These are phyloP conservation scores for Galago senegalensis DNA, from an alignment of 2,797 vertebrate species.

Conservation along the genomic window DNA sequence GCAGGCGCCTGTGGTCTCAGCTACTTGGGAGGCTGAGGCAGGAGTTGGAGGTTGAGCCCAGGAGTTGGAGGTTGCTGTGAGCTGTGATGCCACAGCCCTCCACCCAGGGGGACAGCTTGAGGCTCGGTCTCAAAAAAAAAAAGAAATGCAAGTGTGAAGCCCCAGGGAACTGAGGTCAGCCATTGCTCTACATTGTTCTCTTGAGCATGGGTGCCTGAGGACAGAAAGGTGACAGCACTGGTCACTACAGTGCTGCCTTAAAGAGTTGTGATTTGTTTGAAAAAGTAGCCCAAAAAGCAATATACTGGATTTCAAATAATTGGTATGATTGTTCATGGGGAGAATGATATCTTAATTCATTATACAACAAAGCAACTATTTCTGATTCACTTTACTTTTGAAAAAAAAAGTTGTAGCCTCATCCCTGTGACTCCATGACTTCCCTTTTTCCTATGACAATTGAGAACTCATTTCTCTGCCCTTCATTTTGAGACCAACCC, in stretches of 20 bases:
- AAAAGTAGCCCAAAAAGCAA: background rate
- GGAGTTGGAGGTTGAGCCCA: too few species aligned
- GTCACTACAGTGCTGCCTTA: background rate
- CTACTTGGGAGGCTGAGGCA: too few species aligned
- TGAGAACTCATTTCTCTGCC: constrained; percentile 62
- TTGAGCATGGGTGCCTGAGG: background rate
- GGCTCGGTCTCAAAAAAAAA: too few species aligned
- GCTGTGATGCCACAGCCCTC: too few species aligned
- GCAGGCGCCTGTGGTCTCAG: too few species aligned
- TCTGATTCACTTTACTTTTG: constrained; percentile 34
- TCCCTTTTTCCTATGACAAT: constrained; percentile 65
- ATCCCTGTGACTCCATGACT: constrained; percentile 57
- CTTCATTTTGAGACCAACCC: constrained; percentile 33
- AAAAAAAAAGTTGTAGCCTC: constrained; percentile 23
- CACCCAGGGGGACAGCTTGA: too few species aligned
- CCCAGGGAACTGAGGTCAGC: background rate
- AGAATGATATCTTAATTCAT: constrained; percentile 33
- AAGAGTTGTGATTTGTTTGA: background rate
- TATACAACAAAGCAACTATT: background rate
- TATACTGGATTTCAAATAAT: background rate
- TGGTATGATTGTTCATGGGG: background rate
- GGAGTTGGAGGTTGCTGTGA: too few species aligned
- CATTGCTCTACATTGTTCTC: background rate
- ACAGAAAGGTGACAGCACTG: background rate
- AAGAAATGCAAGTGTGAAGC: background rate